These are phyloP conservation scores for Blastobasis lacticolella DNA, from an alignment of 2,888 invertebrate genomes.

Conservation along the genomic window DNA sequence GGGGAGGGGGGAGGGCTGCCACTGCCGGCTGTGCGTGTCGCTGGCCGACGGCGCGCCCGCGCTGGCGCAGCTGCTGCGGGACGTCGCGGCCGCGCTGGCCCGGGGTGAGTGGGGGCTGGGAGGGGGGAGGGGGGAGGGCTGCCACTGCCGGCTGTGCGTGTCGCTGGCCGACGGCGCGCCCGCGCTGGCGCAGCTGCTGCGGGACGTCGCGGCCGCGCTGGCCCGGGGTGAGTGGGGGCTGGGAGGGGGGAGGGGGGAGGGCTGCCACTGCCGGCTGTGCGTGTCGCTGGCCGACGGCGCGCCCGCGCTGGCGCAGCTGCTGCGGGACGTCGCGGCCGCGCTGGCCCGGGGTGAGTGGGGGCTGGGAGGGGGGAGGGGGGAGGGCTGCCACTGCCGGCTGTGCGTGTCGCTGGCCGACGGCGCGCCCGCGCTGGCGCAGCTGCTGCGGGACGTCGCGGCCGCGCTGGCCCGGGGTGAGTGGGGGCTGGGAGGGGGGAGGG, in stretches of 20 bases:
- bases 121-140: constrained; percentile 14
- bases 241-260: constrained; percentile 37
- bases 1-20: constrained; percentile 15
- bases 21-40: no score
- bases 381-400: constrained; percentile 58
- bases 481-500: constrained; percentile 21
- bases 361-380: constrained; percentile 29
- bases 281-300: constrained; percentile 43
- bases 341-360: constrained; percentile 49
- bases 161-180: no score
- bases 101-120: no score
- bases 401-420: constrained; percentile 48
- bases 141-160: not conserved
- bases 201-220: no score
- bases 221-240: no score
- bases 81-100: no score
- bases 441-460: constrained; percentile 38
- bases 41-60: no score
- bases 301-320: constrained; percentile 30
- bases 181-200: no score
- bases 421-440: constrained; percentile 30
- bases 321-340: constrained; percentile 38
- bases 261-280: constrained; percentile 59
- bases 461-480: constrained; percentile 52
- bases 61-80: no score